Evolutionary conservation across 2,113 vertebrate species (phyloP).

Genomic region (Vimba vimba): DNA sequence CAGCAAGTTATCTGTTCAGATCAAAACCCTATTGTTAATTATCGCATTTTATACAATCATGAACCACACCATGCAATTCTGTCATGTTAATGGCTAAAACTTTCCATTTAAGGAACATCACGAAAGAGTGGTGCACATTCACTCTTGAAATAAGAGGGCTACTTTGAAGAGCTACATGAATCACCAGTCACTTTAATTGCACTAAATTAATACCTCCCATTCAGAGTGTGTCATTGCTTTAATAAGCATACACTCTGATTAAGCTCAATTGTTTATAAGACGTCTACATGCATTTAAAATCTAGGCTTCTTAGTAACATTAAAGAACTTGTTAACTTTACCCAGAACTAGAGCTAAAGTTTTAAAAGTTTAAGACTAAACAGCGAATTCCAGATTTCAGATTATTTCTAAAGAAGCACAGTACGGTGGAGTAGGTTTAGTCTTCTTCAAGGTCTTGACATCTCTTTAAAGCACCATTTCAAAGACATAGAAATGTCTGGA

Average conservation of each 20-base stretch:
- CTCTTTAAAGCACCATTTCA: not conserved
- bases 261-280: constrained; percentile 28
- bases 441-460: constrained; percentile 11
- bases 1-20: constrained; percentile 89
- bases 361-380: not conserved
- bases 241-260: constrained; percentile 29
- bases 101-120: not conserved
- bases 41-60: not conserved
- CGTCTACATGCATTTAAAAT: constrained; percentile 9
- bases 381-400: not conserved
- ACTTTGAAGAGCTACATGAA: constrained; percentile 45
- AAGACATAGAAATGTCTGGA: not conserved
- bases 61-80: constrained; percentile 3
- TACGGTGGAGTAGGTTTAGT: not conserved
- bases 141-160: constrained; percentile 14
- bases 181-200: constrained; percentile 44
- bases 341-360: not conserved
- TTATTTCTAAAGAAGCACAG: not conserved
- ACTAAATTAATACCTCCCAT: constrained; percentile 17
- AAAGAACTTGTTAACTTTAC: constrained; percentile 9
- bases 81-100: not conserved
- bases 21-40: not conserved
- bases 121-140: not conserved
- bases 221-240: constrained; percentile 29
- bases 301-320: not conserved